Percentiles rank a stretch among this genome's conserved stretches.
phyloP scores from a whole-genome alignment of 2,888 invertebrate genomes.

The Melanargia galathea region DNA sequence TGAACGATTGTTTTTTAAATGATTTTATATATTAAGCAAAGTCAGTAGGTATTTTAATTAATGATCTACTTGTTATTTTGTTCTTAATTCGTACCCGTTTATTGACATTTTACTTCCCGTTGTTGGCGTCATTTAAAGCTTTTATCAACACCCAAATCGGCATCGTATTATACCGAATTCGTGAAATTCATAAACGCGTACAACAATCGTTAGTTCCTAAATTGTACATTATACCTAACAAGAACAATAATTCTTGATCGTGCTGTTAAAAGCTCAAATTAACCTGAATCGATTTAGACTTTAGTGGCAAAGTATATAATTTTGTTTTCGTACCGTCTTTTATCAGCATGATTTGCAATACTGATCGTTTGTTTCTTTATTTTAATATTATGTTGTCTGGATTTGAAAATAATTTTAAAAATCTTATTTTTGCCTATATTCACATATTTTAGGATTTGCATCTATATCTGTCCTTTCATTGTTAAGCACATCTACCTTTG shows the following conservation, averaged over 20 bases:
- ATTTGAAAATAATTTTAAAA: not conserved
- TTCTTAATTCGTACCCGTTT: not conserved
- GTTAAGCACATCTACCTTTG: slow-evolving; percentile 19
- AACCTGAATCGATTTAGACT: slow-evolving; percentile 9
- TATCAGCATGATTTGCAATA: not conserved
- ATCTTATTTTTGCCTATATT: not conserved
- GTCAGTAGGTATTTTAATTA: not conserved
- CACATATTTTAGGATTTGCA: slow-evolving; percentile 12
- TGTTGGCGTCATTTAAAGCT: slow-evolving; percentile 51
- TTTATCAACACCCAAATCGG: slow-evolving; percentile 49
- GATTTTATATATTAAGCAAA: not conserved
- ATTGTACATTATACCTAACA: not conserved
- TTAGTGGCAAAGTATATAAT: slow-evolving; percentile 7
- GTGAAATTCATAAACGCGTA: slow-evolving; percentile 40
- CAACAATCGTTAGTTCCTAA: slow-evolving; percentile 16
- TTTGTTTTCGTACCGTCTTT: not conserved
- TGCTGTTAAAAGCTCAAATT: slow-evolving; percentile 11
- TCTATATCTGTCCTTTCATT: slow-evolving; percentile 9
- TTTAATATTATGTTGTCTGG: not conserved
- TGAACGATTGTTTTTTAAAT: not conserved
- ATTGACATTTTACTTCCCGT: slow-evolving; percentile 51
- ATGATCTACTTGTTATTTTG: not conserved
- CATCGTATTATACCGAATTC: slow-evolving; percentile 52
- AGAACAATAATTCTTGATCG: slow-evolving; percentile 16
- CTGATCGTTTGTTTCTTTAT: not conserved